Conservation (phyloP, 2,888 invertebrate genomes). For the Himalopsyche anomala region DNA sequence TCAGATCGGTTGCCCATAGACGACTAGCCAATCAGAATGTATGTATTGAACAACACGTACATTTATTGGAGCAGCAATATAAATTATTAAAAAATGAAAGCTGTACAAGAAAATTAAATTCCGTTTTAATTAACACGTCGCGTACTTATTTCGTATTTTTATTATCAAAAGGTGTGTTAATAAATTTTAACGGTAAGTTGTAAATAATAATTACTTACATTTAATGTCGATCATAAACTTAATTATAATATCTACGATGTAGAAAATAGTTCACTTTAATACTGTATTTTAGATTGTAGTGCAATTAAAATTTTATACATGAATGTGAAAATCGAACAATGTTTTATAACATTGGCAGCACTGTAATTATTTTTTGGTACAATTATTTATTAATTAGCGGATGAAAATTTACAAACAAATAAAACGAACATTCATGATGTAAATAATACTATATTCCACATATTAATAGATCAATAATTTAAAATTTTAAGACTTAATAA, state of each 20-base stretch:
- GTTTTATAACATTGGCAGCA: too few species aligned
- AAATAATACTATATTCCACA: too few species aligned
- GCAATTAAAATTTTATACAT: too few species aligned
- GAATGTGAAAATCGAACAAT: too few species aligned
- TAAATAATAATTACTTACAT: slow-evolving; percentile 16
- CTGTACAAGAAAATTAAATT: not conserved
- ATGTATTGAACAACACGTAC: not conserved
- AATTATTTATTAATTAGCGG: too few species aligned
- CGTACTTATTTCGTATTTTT: not conserved
- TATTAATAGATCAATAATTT: too few species aligned
- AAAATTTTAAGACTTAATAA: too few species aligned
- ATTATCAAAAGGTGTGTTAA: not conserved
- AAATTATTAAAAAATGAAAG: slow-evolving; percentile 17
- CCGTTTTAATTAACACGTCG: not conserved
- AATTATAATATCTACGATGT: not conserved
- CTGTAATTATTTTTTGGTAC: too few species aligned
- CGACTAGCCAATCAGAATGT: not conserved
- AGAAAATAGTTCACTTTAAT: not conserved
- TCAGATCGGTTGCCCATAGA: not conserved
- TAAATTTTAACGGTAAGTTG: not conserved
- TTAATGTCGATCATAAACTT: not conserved
- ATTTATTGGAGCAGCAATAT: not conserved
- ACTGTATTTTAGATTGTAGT: too few species aligned
- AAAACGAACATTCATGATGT: too few species aligned
- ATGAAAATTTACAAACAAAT: too few species aligned